Evolutionary conservation across 1,140 invertebrate species (phyloP), one percentile per base, ranked within the genome.

Genomic region (Megathymus violae): DNA sequence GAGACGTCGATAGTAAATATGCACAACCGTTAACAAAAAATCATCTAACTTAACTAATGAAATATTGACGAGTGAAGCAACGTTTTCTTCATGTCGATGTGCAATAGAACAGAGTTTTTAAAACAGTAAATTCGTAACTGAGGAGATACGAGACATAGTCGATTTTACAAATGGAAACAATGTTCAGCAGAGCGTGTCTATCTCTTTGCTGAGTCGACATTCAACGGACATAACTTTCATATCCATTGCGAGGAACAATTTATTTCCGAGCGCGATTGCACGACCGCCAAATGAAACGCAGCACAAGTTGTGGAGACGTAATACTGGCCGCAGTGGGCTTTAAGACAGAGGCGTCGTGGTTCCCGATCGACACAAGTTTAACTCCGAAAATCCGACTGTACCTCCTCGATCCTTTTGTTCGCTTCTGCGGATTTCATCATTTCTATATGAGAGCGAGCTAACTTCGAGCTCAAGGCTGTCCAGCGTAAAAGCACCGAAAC

Each of bases 221-320:
- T 38, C 51, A 56, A 58, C 41, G 54, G 54, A 58, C 54, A 46
- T 58, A 58, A 58, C 54, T 58, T 46, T 58, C 41, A 58, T 58
- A 46, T 58, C 54, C 54, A 58, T 58, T 58, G 54, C 54, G 63
- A 65, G 68, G 46, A 61, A 71, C 70, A 70, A 74, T 71, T 74
- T 74, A 74, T 71, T 74, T 74, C 63, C 69, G 65, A 69, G 70
- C 63, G 69, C 69, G 69, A 46, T 36, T 46, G 31, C 62, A 64
- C 62, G 58, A 62, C 59, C 31, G 52, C 58, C 69, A 43, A 58
- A 44, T 66, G 60, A 64, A 64, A 71, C 51, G 62, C 64, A 62
- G 59, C 56, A 25, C 58, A 67, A 73, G 46, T 73, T 69, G 64
- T 19, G 51, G 22, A 43, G 54, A 46, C 61, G 63, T 67, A 66